These are phyloP conservation scores for Syrmaticus mikado DNA, from an alignment of 2,113 vertebrate genomes.

Conservation along the genomic window DNA sequence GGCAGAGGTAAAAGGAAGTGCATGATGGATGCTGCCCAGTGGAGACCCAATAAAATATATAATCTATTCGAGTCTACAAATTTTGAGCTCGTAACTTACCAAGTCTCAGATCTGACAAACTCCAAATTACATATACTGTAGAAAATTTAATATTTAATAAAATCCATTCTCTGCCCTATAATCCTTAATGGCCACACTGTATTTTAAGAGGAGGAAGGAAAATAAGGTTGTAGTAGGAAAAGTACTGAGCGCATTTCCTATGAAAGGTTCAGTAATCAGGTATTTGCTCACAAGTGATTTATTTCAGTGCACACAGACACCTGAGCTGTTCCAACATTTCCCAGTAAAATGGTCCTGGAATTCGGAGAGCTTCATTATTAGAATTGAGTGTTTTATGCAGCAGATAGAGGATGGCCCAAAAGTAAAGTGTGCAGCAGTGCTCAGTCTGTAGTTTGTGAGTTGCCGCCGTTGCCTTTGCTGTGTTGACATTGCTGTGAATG, in stretches of 20 bases:
- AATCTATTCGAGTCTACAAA: neutral
- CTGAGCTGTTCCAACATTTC: rapidly evolving
- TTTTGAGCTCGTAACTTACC: neutral
- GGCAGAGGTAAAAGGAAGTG: neutral
- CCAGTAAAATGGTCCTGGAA: rapidly evolving
- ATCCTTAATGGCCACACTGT: neutral
- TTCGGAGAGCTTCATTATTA: neutral
- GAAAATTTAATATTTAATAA: neutral
- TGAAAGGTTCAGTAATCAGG: neutral
- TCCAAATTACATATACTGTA: neutral
- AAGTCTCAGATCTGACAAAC: neutral
- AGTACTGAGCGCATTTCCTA: neutral
- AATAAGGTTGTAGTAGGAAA: neutral
- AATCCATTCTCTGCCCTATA: neutral
- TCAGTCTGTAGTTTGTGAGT: rapidly evolving
- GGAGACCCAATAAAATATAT: neutral
- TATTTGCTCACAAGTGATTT: neutral
- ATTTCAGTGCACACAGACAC: neutral
- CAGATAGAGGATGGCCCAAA: neutral
- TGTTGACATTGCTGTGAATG: rapidly evolving
- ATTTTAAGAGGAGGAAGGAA: neutral
- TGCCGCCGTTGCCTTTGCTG: rapidly evolving
- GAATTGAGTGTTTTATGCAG: neutral
- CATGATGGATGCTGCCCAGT: neutral
- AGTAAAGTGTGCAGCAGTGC: neutral